Percentiles rank a stretch among this genome's conserved stretches.
phyloP scores from a whole-genome alignment of 2,113 vertebrate genomes.

The Dromiciops gliroides region DNA sequence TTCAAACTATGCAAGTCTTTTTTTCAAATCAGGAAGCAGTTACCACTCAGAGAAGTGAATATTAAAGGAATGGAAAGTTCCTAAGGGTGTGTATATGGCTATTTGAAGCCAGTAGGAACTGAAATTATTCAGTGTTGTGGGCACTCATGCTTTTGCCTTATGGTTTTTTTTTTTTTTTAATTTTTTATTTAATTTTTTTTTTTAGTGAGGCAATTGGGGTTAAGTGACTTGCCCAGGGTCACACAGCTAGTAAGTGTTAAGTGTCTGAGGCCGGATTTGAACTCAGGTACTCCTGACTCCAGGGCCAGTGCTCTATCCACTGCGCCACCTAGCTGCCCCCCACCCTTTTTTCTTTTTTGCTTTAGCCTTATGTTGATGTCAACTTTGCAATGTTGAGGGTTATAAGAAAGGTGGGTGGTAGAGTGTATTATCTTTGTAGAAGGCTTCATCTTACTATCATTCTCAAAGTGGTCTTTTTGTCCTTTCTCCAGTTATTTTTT shows the following conservation, averaged over 20 bases:
- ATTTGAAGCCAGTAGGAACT: not conserved
- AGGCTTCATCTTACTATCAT: not conserved
- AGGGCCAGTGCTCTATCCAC: too few relatives aligned
- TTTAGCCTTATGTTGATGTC: not conserved
- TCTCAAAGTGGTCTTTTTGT: constrained; percentile 53
- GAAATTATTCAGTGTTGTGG: not conserved
- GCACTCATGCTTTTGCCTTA: not conserved
- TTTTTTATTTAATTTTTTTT: too few relatives aligned
- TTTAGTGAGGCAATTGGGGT: too few relatives aligned
- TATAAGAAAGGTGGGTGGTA: not conserved
- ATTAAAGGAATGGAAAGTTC: not conserved
- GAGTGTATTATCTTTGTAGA: not conserved
- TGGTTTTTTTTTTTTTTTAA: too few relatives aligned
- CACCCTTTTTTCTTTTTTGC: too few relatives aligned
- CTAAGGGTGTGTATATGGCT: not conserved
- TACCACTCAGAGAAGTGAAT: not conserved
- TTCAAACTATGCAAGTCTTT: not conserved
- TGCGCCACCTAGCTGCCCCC: too few relatives aligned
- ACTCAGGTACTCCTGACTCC: too few relatives aligned
- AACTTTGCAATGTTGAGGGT: not conserved
- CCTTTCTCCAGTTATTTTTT: constrained; percentile 92
- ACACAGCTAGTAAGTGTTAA: too few relatives aligned
- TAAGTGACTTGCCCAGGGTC: too few relatives aligned
- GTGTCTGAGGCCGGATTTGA: too few relatives aligned
- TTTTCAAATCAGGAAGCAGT: not conserved